Evolutionary conservation across 1,140 invertebrate species (phyloP), one percentile per base, ranked within the genome.

Genomic region (Cotesia typhae): DNA sequence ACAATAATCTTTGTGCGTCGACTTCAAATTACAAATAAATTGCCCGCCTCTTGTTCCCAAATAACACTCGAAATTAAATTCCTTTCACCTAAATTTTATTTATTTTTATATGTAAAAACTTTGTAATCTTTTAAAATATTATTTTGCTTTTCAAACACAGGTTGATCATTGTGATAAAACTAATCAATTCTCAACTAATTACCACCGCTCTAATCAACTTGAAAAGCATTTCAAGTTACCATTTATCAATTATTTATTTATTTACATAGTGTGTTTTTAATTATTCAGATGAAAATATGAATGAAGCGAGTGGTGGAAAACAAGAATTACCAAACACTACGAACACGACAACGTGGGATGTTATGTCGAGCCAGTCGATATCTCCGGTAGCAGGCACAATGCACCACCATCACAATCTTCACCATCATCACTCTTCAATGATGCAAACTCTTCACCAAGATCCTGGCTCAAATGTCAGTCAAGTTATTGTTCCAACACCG

Each of bases 401-500:
- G 73, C 81, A 83, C 59, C 82, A 83, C 72, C 76, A 78, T 77
- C 67, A 74, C 63, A 4, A 77, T 77, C 72, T 63, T 47, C 69
- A 70, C 28, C 59, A 59, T 60, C 71, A 83, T 71, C 85, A 82
- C 75, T 82, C 82, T 72, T 77, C 57, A 20, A 70, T 78, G 4
- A 37, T 85, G 35, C 81, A 80, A 6, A 28, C 28, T 28, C 28
- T 28, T 28, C 28, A 28, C 28, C 85, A 83, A 67, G 86, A 87
- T 53, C 67, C 77, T 59, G 82, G 72, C 74, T 77, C 83, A 53
- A 76, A 83, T 36, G 80, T 83, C 63, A 81, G 84, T 35, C 84
- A 87, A 80, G 87, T 89, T 35, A 82, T 89, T 78, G 86, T 89
- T 76, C 87, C 89, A 78, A 88, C 88, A 9, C 87, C 89, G 61